phyloP scores from a whole-genome alignment of 2,113 vertebrate genomes.

The Cavia aperea region DNA sequence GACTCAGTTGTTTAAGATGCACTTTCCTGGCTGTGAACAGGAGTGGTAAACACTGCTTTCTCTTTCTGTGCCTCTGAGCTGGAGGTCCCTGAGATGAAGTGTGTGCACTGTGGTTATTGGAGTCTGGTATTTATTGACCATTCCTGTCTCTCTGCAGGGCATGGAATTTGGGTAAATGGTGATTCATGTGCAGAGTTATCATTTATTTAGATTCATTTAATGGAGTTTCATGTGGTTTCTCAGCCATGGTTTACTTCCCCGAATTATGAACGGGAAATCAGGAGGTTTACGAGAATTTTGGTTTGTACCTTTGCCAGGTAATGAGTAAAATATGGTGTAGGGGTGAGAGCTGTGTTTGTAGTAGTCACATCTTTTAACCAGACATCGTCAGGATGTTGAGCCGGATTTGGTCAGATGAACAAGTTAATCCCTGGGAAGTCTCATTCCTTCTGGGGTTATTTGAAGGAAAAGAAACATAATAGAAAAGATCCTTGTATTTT shows the following conservation, averaged over 20 bases:
- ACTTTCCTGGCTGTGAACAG: background rate
- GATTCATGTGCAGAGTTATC: slow-evolving; percentile 60
- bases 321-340: slow-evolving; percentile 62
- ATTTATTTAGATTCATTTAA: slow-evolving; percentile 68
- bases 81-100: slow-evolving; percentile 28
- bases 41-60: background rate
- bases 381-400: slow-evolving; percentile 45
- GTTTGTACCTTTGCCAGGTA: slow-evolving; percentile 69
- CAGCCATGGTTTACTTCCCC: slow-evolving; percentile 61
- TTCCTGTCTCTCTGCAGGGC: slow-evolving; percentile 59
- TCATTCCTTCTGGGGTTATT: slow-evolving; percentile 48
- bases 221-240: slow-evolving; percentile 59
- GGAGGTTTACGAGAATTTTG: slow-evolving; percentile 65
- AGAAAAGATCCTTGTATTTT: slow-evolving; percentile 53
- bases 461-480: slow-evolving; percentile 46
- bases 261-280: slow-evolving; percentile 61
- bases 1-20: background rate
- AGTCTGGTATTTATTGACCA: slow-evolving; percentile 64
- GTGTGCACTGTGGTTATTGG: slow-evolving; percentile 35
- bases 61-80: slow-evolving; percentile 7
- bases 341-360: slow-evolving; percentile 45
- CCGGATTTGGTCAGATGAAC: slow-evolving; percentile 56
- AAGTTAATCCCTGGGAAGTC: slow-evolving; percentile 52
- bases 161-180: slow-evolving; percentile 52
- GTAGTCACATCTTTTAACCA: slow-evolving; percentile 59